A percentile compares a stretch with the other conserved stretches of the same genome.
These are phyloP conservation scores for Octodonta nipae DNA, from an alignment of 2,888 invertebrate genomes.

Conservation along the genomic window DNA sequence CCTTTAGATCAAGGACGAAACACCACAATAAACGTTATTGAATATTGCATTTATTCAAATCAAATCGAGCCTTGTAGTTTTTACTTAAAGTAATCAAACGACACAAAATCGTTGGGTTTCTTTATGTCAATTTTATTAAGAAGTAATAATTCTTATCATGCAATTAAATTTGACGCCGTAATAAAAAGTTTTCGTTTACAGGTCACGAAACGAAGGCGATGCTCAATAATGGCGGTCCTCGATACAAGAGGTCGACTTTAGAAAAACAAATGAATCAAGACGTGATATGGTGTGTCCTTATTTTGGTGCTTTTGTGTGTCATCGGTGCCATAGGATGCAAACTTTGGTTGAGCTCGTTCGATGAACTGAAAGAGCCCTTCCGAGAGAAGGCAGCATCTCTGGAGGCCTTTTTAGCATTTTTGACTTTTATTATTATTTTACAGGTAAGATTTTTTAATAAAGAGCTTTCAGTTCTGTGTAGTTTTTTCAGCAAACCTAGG, in stretches of 20 bases:
- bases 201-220: slow-evolving; percentile 96
- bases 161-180: not conserved
- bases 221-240: slow-evolving; percentile 91
- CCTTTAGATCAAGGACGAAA: too few relatives aligned
- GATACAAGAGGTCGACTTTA: slow-evolving; percentile 82
- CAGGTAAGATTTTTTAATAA: too few relatives aligned
- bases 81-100: not conserved
- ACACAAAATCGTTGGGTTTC: not conserved
- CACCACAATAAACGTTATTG: too few relatives aligned
- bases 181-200: slow-evolving; percentile 22
- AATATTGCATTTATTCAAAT: too few relatives aligned
- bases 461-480: not conserved
- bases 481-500: not conserved
- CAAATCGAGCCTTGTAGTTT: too few relatives aligned
- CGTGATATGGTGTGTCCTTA: slow-evolving; percentile 90
- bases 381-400: slow-evolving; percentile 40
- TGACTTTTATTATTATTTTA: slow-evolving; percentile 88
- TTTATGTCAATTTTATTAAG: not conserved
- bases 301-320: slow-evolving; percentile 76
- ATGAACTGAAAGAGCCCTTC: slow-evolving; percentile 50
- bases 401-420: slow-evolving; percentile 75
- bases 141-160: not conserved
- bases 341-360: slow-evolving; percentile 61
- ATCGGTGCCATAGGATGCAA: slow-evolving; percentile 85
- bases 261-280: slow-evolving; percentile 92